phyloP scores from a whole-genome alignment of 1,140 invertebrate genomes.

The Zaprionus vittiger region DNA sequence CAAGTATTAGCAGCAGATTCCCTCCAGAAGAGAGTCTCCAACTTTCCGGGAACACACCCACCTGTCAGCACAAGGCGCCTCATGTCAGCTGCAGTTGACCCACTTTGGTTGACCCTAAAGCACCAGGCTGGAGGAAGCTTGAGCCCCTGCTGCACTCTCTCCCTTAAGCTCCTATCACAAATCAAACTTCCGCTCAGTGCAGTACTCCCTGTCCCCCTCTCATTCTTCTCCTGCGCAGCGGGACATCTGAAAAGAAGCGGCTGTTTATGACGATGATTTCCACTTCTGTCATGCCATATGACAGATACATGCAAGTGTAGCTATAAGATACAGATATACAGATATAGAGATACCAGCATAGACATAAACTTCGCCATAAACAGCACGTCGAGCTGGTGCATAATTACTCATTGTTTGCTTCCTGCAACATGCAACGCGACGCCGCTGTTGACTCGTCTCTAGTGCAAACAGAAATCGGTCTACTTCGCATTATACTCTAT shows the following conservation, averaged over 20 bases:
- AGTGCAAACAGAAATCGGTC: conserved; percentile 61
- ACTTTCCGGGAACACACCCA: conserved; percentile 53
- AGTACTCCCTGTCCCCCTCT: neutral
- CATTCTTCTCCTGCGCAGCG: conserved; percentile 21
- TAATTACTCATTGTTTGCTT: conserved; percentile 77
- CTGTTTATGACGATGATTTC: conserved; percentile 70
- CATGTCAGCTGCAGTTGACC: conserved; percentile 67
- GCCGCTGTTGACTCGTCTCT: conserved; percentile 38
- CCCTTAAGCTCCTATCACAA: conserved; percentile 52
- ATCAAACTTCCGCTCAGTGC: conserved; percentile 72
- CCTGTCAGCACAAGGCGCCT: conserved; percentile 38
- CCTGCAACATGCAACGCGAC: conserved; percentile 70
- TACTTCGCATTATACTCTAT: conserved; percentile 38
- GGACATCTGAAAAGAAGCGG: conserved; percentile 20
- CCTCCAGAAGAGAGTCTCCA: neutral
- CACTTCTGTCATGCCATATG: conserved; percentile 40
- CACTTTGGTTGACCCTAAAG: conserved; percentile 36
- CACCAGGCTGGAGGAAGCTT: conserved; percentile 50
- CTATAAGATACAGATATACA: conserved; percentile 26
- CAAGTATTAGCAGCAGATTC: neutral
- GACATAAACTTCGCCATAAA: conserved; percentile 49
- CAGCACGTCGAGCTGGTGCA: conserved; percentile 48
- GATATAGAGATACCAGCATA: conserved; percentile 11
- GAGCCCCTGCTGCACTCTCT: conserved; percentile 35
- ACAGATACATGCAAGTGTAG: conserved; percentile 25